Evolutionary conservation across 2,797 vertebrate genomes (phyloP).

Genomic region (Peromyscus eremicus): DNA sequence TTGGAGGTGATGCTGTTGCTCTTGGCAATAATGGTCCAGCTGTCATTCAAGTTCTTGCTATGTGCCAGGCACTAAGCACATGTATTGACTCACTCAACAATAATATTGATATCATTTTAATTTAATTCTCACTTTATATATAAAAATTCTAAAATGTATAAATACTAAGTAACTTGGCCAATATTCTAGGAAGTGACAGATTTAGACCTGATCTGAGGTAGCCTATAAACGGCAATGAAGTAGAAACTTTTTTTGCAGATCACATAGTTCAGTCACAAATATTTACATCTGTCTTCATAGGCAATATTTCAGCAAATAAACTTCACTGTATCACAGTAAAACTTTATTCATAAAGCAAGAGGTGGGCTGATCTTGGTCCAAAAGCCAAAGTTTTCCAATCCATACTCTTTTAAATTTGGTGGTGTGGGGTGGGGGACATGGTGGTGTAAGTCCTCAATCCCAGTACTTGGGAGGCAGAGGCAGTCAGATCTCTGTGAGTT

Average conservation of each 20-base stretch:
- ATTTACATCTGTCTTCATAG: background rate
- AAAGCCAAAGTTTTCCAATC: background rate
- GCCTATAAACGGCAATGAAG: background rate
- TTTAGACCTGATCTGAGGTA: background rate
- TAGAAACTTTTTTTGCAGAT: background rate
- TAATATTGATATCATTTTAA: background rate
- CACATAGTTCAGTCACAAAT: background rate
- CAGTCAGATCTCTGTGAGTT: background rate
- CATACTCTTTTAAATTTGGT: background rate
- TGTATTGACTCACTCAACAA: background rate
- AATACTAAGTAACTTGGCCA: background rate
- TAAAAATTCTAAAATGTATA: slow-evolving; percentile 22
- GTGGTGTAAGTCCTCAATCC: background rate
- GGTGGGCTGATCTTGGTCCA: background rate
- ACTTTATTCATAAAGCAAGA: background rate
- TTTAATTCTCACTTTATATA: background rate
- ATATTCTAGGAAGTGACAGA: background rate
- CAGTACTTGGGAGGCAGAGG: background rate
- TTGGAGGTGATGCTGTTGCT: background rate
- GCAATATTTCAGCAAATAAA: background rate
- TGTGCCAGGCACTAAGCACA: background rate
- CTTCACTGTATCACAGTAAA: background rate
- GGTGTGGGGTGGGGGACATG: background rate
- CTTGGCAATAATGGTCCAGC: background rate
- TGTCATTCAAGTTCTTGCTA: background rate